Conservation (phyloP, 1,140 invertebrate species). For the Parasteatoda tepidariorum region DNA sequence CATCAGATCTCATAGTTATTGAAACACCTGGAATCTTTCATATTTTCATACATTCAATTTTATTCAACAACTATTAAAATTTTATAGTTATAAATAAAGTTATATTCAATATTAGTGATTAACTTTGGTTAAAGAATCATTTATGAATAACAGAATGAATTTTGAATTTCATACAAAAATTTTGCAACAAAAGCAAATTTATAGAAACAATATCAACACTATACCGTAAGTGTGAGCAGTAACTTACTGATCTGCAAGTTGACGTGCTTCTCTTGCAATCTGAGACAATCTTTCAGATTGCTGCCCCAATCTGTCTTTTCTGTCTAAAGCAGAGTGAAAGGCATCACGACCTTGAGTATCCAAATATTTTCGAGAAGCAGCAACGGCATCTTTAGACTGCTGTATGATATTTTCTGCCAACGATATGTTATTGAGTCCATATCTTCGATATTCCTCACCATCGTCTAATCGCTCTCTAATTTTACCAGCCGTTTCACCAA, state of each 20-base stretch:
- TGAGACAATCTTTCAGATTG: constrained; percentile 92
- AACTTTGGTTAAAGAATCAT: too few species aligned
- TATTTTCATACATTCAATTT: too few species aligned
- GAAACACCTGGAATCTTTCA: too few species aligned
- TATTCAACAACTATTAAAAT: too few species aligned
- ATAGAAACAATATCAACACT: too few species aligned
- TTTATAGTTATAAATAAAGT: too few species aligned
- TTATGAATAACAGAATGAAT: too few species aligned
- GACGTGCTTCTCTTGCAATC: constrained; percentile 86
- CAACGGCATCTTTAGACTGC: constrained; percentile 78
- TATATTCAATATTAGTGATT: too few species aligned
- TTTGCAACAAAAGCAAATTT: too few species aligned
- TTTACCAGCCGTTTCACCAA: constrained; percentile 70
- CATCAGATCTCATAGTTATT: too few species aligned
- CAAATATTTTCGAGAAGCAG: constrained; percentile 79
- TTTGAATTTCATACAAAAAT: too few species aligned
- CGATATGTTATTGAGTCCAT: constrained; percentile 74
- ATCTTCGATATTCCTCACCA: constrained; percentile 26
- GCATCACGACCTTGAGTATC: constrained; percentile 83
- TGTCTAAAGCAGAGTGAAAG: constrained; percentile 80
- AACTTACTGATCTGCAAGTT: constrained; percentile 80
- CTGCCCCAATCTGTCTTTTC: constrained; percentile 86
- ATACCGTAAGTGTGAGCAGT: too few species aligned
- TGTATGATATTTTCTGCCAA: constrained; percentile 79
- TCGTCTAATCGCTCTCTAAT: constrained; percentile 68